Percentiles rank a stretch among this genome's conserved stretches.
phyloP scores from a whole-genome alignment of 2,797 vertebrate species.

The Argyrosomus regius region DNA sequence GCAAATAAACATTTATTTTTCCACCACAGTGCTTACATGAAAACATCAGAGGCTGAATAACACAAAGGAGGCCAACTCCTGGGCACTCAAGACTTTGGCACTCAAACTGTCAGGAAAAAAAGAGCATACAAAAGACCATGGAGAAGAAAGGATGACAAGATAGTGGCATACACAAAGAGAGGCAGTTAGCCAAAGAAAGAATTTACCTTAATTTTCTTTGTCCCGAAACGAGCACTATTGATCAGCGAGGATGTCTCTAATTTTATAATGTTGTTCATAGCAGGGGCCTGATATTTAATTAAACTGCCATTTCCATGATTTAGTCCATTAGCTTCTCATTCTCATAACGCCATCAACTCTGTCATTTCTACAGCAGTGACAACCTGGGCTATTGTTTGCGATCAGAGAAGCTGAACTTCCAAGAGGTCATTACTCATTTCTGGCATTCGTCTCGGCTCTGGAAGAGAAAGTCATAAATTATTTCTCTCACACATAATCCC shows the following conservation, averaged over 20 bases:
- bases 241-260: constrained; percentile 51
- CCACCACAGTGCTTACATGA: constrained; percentile 53
- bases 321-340: constrained; percentile 73
- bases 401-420: constrained; percentile 73
- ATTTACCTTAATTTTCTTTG: constrained; percentile 23
- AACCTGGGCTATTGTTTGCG: constrained; percentile 75
- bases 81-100: constrained; percentile 52
- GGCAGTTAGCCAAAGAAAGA: constrained; percentile 11
- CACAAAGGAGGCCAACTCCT: constrained; percentile 62
- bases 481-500: constrained; percentile 72
- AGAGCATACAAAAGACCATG: constrained; percentile 42
- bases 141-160: constrained; percentile 42
- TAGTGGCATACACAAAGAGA: constrained; percentile 14
- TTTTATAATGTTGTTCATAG: constrained; percentile 59
- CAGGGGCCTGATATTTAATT: constrained; percentile 71
- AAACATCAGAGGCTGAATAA: constrained; percentile 68
- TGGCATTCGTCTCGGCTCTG: constrained; percentile 69
- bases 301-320: constrained; percentile 76
- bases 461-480: constrained; percentile 75
- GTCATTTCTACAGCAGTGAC: constrained; percentile 71
- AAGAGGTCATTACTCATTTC: constrained; percentile 79
- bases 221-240: constrained; percentile 29
- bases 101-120: constrained; percentile 51
- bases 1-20: constrained; percentile 69
- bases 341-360: constrained; percentile 68